Base-by-base conservation (phyloP, 2,888 invertebrate genomes). In the Ornithoptera alexandrae region DNA sequence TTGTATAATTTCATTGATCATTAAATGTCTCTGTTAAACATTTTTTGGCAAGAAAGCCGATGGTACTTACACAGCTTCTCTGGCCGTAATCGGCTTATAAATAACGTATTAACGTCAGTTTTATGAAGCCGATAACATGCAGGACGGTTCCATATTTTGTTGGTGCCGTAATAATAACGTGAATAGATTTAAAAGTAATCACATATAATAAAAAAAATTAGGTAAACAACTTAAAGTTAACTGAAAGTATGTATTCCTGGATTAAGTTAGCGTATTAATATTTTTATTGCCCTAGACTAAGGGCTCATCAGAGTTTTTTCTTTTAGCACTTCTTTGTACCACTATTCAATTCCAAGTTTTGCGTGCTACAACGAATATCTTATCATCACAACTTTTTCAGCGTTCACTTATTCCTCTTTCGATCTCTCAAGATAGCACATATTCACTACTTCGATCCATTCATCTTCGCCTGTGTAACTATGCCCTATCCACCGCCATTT, bases 61-160 rank as follows among this genome's bases (percentile, higher is more conserved):
- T 46, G 46, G 46, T 46, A 46, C 18, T 53, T n/a, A 18, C 53
- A 53, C 53, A 53, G 53, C n/a, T 53, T 53, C n/a, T 53, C 18
- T 53, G 53, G n/a, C 53, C 53, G 53, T 64, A 57, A 65, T 42
- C 57, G 39, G 42, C 20, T 57, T 58, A 65, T 65, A 58, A 65
- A 65, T 42, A 59, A 5, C n/a, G 46, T 59, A 59, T 65, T 58
- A 58, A 65, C 57, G 58, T 65, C 58, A 39, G 65, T 65, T 65
- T 58, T 65, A 65, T 65, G 57, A 65, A n/a, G 24, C 22, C 58
- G 58, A 65, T 65, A 65, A 65, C 58, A 65, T 58, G 46, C 59
- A 24, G 58, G 58, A 59, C 12, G 24, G 58, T 24, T 65, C 30
- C 42, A 58, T 65, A 59, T 46, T 65, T 59, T 58, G 22, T 53